Evolutionary conservation across 2,888 invertebrate genomes (phyloP).

Genomic region (Coenonympha arcania): DNA sequence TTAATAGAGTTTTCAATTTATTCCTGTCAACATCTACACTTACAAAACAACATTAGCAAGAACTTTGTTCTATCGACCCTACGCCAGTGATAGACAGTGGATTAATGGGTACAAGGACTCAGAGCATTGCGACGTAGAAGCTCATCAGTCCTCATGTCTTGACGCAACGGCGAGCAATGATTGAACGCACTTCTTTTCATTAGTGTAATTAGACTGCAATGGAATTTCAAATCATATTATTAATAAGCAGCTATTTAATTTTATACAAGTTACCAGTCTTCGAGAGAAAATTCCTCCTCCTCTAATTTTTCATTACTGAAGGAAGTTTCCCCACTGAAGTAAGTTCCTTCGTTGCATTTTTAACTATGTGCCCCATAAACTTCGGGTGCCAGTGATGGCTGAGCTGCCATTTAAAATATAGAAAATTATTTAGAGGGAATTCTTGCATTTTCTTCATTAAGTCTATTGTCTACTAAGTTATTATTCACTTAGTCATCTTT

Average conservation of each 20-base stretch:
- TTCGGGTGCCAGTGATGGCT: too few species aligned
- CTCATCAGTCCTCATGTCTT: slow-evolving; percentile 31
- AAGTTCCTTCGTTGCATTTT: too few species aligned
- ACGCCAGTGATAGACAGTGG: slow-evolving; percentile 48
- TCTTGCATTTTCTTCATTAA: too few species aligned
- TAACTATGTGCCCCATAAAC: too few species aligned
- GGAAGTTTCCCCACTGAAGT: too few species aligned
- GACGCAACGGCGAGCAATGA: slow-evolving; percentile 37
- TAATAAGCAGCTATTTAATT: not conserved
- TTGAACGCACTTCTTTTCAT: slow-evolving; percentile 39
- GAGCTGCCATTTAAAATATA: too few species aligned
- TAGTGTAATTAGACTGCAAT: slow-evolving; percentile 50
- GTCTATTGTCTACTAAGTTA: too few species aligned
- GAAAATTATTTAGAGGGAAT: too few species aligned
- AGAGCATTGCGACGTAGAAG: slow-evolving; percentile 41
- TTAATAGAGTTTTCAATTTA: slow-evolving; percentile 22
- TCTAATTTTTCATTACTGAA: too few species aligned
- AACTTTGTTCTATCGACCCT: slow-evolving; percentile 27
- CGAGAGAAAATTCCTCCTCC: too few species aligned
- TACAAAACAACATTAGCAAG: slow-evolving; percentile 30
- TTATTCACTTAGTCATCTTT: too few species aligned
- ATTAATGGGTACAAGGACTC: slow-evolving; percentile 58
- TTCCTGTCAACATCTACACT: slow-evolving; percentile 20
- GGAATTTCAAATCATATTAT: slow-evolving; percentile 29
- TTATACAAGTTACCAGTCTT: too few species aligned